These are phyloP conservation scores for Catagonus wagneri DNA, from an alignment of 2,113 vertebrate genomes.

Conservation along the genomic window DNA sequence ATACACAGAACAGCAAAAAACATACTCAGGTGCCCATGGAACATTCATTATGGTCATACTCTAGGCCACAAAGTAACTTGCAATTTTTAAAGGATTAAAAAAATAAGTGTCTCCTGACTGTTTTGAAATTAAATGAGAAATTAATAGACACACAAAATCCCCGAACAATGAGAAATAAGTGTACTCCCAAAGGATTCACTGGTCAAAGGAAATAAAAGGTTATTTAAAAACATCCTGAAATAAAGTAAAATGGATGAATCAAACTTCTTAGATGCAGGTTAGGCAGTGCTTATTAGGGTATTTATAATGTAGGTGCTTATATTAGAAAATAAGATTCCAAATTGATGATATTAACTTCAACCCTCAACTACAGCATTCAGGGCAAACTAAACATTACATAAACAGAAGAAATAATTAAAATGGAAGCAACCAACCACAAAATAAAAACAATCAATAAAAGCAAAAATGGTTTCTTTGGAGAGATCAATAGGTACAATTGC, in stretches of 20 bases:
- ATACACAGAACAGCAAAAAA: not conserved
- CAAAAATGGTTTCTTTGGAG: not conserved
- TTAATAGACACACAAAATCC: not conserved
- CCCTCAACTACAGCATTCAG: not conserved
- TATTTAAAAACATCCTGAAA: not conserved
- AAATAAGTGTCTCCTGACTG: not conserved
- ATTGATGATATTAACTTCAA: not conserved
- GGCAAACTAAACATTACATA: not conserved
- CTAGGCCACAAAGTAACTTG: not conserved
- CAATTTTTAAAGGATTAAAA: not conserved
- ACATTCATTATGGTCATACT: not conserved
- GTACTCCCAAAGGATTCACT: not conserved
- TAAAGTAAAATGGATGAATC: not conserved
- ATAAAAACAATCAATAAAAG: not conserved
- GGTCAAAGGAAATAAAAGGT: not conserved
- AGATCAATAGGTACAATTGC: not conserved
- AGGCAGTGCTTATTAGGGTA: not conserved
- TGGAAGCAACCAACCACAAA: not conserved
- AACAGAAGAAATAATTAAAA: not conserved
- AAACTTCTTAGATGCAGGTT: not conserved
- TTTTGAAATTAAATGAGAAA: not conserved
- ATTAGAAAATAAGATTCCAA: not conserved
- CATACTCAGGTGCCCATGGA: not conserved
- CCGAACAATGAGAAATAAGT: not conserved
- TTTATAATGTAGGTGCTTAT: not conserved